A percentile compares a stretch with the other conserved stretches of the same genome.
Conservation (phyloP, 2,797 vertebrate species). For the Siniperca undulata region DNA sequence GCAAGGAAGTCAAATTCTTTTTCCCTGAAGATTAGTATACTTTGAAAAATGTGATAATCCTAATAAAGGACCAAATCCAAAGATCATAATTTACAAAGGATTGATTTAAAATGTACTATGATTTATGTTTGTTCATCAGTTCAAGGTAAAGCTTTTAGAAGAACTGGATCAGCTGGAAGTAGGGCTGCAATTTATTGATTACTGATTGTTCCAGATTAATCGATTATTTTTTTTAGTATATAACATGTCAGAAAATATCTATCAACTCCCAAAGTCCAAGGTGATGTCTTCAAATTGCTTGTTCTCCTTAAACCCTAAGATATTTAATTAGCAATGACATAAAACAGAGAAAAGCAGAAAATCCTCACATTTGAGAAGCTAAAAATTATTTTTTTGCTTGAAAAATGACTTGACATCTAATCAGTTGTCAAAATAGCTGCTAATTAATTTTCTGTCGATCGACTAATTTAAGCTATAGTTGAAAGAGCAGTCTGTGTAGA, state of each 20-base stretch:
- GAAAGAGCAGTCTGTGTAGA: background rate
- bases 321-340: background rate
- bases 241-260: slow-evolving; percentile 17
- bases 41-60: slow-evolving; percentile 34
- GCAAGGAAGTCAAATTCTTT: slow-evolving; percentile 54
- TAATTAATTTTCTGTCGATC: background rate
- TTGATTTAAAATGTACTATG: slow-evolving; percentile 28
- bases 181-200: slow-evolving; percentile 2
- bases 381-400: background rate
- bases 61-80: slow-evolving; percentile 49
- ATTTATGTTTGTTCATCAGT: slow-evolving; percentile 30
- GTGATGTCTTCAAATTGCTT: slow-evolving; percentile 20
- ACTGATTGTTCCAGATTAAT: background rate
- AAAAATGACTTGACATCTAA: background rate
- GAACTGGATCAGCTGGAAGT: slow-evolving; percentile 19
- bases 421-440: background rate
- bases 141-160: slow-evolving; percentile 26
- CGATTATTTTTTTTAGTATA: background rate
- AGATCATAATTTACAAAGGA: slow-evolving; percentile 36
- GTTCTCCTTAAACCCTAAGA: background rate
- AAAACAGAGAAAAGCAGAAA: background rate
- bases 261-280: background rate
- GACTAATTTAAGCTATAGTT: background rate
- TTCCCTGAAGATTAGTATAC: slow-evolving; percentile 47
- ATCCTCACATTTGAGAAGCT: background rate